Percentiles rank a stretch among this genome's conserved stretches.
Conservation (phyloP, 1,140 invertebrate genomes). For the Macrostomum lignano region DNA sequence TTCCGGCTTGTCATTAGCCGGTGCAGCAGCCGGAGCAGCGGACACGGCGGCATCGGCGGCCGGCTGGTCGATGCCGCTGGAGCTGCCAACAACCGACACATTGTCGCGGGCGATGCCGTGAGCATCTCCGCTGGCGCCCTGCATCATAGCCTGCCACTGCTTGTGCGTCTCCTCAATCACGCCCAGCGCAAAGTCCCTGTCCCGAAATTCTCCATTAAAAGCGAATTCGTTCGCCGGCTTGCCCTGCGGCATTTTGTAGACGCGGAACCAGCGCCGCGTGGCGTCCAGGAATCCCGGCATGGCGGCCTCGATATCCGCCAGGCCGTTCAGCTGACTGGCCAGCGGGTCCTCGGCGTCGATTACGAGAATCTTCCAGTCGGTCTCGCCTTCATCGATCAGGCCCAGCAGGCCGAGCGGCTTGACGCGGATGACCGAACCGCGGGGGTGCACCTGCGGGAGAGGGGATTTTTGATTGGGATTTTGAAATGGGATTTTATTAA, state of each 20-base stretch:
- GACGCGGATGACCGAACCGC: slow-evolving; percentile 54
- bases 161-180: slow-evolving; percentile 40
- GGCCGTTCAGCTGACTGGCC: slow-evolving; percentile 51
- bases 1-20: no score
- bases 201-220: slow-evolving; percentile 71
- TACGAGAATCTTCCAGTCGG: slow-evolving; percentile 86
- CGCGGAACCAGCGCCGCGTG: slow-evolving; percentile 62
- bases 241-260: slow-evolving; percentile 94
- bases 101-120: no score
- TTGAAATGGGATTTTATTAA: no score
- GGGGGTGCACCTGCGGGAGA: slow-evolving; percentile 14
- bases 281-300: slow-evolving; percentile 61
- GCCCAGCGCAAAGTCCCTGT: not conserved
- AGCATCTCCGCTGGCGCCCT: no score
- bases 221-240: slow-evolving; percentile 90
- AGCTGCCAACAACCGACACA: no score
- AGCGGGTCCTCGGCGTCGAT: slow-evolving; percentile 70
- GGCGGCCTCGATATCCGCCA: slow-evolving; percentile 60
- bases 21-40: no score
- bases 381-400: slow-evolving; percentile 66
- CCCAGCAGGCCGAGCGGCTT: slow-evolving; percentile 65
- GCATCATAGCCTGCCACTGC: slow-evolving; percentile 33
- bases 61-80: no score
- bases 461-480: no score
- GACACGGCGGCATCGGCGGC: no score